Evolutionary conservation across 2,797 vertebrate genomes (phyloP).

Genomic region (Pseudopleuronectes americanus): DNA sequence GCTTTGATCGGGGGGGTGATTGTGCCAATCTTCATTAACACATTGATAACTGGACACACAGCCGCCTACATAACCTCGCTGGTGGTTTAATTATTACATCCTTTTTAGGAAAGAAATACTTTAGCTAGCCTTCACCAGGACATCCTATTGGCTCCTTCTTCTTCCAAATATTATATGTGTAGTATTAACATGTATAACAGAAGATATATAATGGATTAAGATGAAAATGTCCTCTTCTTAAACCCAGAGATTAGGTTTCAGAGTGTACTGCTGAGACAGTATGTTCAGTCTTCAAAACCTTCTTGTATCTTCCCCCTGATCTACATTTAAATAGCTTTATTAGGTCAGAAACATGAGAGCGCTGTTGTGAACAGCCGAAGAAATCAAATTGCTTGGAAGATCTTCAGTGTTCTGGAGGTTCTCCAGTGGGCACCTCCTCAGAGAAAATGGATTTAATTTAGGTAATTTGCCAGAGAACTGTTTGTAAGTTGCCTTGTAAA

Average conservation of each 20-base stretch:
- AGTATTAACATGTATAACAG: no score
- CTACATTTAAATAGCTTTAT: neutral
- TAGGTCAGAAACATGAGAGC: constrained; percentile 1
- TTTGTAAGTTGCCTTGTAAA: constrained; percentile 33
- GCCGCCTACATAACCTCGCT: neutral
- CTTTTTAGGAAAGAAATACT: constrained; percentile 40
- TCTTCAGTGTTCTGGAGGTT: neutral
- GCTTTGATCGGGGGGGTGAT: constrained; percentile 17
- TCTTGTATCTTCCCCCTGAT: neutral
- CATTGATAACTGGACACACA: neutral
- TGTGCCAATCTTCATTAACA: constrained; percentile 28
- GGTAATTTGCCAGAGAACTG: constrained; percentile 15
- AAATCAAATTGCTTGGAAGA: neutral
- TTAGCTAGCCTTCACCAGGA: constrained; percentile 54
- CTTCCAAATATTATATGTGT: neutral
- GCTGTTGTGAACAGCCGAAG: constrained; percentile 3
- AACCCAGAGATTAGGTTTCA: no score
- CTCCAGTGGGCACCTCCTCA: constrained; percentile 10
- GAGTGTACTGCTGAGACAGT: no score
- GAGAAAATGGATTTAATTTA: neutral
- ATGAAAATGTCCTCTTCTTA: no score
- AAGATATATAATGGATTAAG: no score
- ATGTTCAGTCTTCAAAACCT: no score
- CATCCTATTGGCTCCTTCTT: constrained; percentile 10
- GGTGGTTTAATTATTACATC: constrained; percentile 8